Base-by-base conservation (phyloP, 2,888 invertebrate genomes). In the Perdita meconis region DNA sequence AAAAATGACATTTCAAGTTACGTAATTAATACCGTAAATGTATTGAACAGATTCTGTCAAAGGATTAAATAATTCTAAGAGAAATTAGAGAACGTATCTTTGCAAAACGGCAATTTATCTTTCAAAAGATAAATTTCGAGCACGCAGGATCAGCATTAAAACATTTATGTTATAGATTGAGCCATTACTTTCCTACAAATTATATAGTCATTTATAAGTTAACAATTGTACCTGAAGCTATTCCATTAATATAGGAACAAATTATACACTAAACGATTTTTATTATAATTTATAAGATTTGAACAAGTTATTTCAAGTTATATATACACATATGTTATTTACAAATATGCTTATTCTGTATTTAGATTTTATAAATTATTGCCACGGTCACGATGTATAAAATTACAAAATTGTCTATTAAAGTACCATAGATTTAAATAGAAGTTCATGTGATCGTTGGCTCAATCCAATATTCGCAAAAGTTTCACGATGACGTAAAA, bases 141-240 rank as follows among this genome's bases (percentile, higher is more conserved):
- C 55, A 67, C 26, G 5, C 50, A 36, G 44, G 34, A 12, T 51
- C 36, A n/a, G 61, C 16, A 66, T 61, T 42, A 16, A 50, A 30
- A 50, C 56, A 42, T 34, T 53, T 12, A 4, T 16, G 44, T 36
- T 24, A 53, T 67, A 72, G 38, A 78, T 78, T 72, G 78, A 83
- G 51, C 53, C 59, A 82, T 36, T n/a, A 67, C 55, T 60, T 67
- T 68, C 34, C 34, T 44, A 51, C 10, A 19, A 30, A 36, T 47
- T 6, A 44, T 34, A 22, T 10, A 40, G 24, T 53, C 26, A 19
- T 61, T 56, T 30, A 24, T 10, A 36, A 56, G 26, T 44, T 72
- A 44, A 50, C 12, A 5, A 8, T 40, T 36, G 36, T 10, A 55
- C 55, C 26, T 13, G 2, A 13, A 24, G 13, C 12, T 65, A 47